Base-by-base conservation (phyloP, 2,888 invertebrate species). In the Baccha elongata region DNA sequence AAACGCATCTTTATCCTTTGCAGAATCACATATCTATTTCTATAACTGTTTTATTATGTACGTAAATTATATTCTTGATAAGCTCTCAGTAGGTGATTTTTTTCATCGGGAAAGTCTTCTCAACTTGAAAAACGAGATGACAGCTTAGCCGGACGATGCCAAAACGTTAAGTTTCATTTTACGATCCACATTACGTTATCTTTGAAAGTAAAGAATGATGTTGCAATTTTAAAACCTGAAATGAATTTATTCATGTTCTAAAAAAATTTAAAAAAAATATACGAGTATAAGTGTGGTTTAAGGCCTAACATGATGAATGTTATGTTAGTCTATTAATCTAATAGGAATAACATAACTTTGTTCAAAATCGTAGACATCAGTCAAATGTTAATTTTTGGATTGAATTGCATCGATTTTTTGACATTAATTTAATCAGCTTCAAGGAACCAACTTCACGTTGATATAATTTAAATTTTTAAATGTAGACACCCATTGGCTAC, bases 51-150 rank as follows among this genome's bases (percentile, higher is more conserved):
- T 35, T n/a, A 35, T 53, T 53, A 19, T 17, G 13, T 35, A 53
- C 35, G 17, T 35, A 15, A 35, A 35, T 35, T 35, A 35, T 35
- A 19, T n/a, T 35, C 17, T 53, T 19, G 53, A 53, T 35, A 35
- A 35, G 3, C 0, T 1, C 11, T 15, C n/a, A 7, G 32, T 35
- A 35, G 19, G 7, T 32, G 19, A n/a, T 15, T 17, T 29, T 10
- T 15, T 29, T 17, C 19, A n/a, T 32, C 13, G 17, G 2, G n/a
- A n/a, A 3, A 35, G 19, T 26, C 15, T 23, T 29, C 6, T 21
- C n/a, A 11, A 23, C 7, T 23, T 1, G 21, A 21, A n/a, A 2
- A 23, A 48, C 7, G 17, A 29, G 11, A 15, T 26, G 26, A 8
- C 15, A 5, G 29, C 13, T 13, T 21, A 13, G 13, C n/a, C 3